Percentiles rank a stretch among this genome's conserved stretches.
These are phyloP conservation scores for Tadarida brasiliensis DNA, from an alignment of 2,797 vertebrate species.

Conservation along the genomic window DNA sequence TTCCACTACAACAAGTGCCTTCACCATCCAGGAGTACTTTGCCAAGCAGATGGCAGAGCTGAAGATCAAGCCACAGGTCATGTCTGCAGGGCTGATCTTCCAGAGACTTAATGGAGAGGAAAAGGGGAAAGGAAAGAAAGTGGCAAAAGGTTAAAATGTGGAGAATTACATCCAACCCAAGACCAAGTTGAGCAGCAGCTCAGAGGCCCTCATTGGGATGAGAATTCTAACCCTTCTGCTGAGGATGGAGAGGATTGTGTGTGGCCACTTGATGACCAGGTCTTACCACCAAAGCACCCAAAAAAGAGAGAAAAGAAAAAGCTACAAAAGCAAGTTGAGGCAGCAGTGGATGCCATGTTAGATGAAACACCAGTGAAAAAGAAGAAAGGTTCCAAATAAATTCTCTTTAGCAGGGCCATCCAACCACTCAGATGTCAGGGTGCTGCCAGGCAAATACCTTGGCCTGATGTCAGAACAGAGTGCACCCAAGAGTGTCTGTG, in stretches of 20 bases:
- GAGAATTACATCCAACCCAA: not conserved
- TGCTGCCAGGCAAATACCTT: not conserved
- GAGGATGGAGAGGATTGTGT: not conserved
- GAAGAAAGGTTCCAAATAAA: not conserved
- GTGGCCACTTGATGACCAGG: not conserved
- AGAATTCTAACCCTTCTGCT: not conserved
- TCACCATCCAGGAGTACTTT: slow-evolving; percentile 96
- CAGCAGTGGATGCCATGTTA: not conserved
- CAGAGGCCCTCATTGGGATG: not conserved
- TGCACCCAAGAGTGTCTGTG: not conserved
- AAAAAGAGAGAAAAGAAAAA: not conserved
- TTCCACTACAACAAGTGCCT: slow-evolving; percentile 91
- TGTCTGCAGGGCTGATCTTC: not conserved
- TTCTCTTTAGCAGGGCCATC: not conserved
- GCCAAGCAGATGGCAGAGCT: slow-evolving; percentile 93
- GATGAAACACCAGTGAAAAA: not conserved
- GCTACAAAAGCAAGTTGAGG: not conserved
- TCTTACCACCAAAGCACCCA: not conserved
- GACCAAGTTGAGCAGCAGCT: not conserved
- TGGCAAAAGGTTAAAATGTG: not conserved
- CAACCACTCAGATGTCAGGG: not conserved
- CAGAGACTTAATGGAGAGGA: not conserved
- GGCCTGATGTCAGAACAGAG: not conserved
- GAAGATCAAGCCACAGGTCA: slow-evolving; percentile 71
- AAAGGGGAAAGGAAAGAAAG: slow-evolving; percentile 44